Base-by-base conservation (phyloP, 2,113 vertebrate species). In the Zeus faber region DNA sequence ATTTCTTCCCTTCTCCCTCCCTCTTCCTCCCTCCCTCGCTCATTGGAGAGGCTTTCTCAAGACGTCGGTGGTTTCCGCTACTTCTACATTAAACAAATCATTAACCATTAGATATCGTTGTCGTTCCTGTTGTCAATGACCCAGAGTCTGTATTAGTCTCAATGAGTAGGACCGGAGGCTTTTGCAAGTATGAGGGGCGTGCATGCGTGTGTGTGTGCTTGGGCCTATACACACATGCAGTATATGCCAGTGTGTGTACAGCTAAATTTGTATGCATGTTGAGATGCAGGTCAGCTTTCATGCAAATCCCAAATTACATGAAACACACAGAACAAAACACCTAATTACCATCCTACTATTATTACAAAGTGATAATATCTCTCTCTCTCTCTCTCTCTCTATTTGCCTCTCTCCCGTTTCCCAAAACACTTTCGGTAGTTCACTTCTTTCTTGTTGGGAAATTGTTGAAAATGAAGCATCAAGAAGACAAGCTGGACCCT, bases 61-160 rank as follows among this genome's bases (percentile, higher is more conserved):
- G 74, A 68, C 70, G 66, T 71, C 78, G 64, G 70, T 49, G 64
- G 69, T 84, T 88, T 86, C 83, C 73, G 57, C 81, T 77, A 48
- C 65, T 44, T 65, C 69, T 62, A 61, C 79, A 79, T 83, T 85
- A 88, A 89, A 89, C 83, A 85, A 78, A 85, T 85, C 74, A 83
- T 81, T 74, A 84, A 87, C 74, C 77, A 77, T 84, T 85, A 83
- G 72, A 67, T 79, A 58, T 57, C 66, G 54, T 46, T 62, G 67
- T 72, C 65, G 48, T 47, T 65, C 54, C 61, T 65, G 70, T 10
- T 40, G 45, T 74, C 48, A 56, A 64, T 54, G 55, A 80, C 61
- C 67, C 56, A 33, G 8, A 51, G 48, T 27, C 50, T 61, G 47
- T 61, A 63, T 65, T 27, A 66, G 58, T 61, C 26, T 76, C 11